Conservation (phyloP, 1,140 invertebrate genomes). For the Mizuhopecten yessoensis region DNA sequence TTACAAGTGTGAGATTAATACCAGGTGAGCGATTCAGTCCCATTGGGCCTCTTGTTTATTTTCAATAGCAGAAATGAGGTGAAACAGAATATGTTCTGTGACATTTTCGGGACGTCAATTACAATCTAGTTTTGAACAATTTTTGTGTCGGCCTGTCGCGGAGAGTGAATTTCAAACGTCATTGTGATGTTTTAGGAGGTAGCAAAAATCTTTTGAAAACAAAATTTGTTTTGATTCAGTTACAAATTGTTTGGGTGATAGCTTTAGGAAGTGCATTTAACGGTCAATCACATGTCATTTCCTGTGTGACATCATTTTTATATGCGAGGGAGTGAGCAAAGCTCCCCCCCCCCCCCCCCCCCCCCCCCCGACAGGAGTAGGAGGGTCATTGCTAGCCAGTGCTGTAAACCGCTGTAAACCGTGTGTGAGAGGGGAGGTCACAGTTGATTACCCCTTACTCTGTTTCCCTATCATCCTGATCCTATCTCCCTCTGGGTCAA, state of each 20-base stretch:
- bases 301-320: background rate
- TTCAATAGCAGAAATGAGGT: too few relatives aligned
- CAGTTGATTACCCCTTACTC: background rate
- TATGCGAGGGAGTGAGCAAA: background rate
- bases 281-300: background rate
- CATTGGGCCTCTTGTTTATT: too few relatives aligned
- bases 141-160: background rate
- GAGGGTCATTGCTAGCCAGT: background rate
- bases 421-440: conserved; percentile 14
- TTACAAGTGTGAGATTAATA: too few relatives aligned
- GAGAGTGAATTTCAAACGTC: background rate
- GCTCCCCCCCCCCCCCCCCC: background rate
- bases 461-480: conserved; percentile 8
- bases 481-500: conserved; percentile 11
- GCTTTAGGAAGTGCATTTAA: background rate
- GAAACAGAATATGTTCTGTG: background rate
- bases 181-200: background rate
- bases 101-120: background rate
- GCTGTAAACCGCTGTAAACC: background rate
- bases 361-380: background rate
- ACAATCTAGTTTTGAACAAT: background rate
- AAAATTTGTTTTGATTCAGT: background rate
- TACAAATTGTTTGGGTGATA: background rate
- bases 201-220: background rate
- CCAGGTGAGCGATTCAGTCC: too few relatives aligned